phyloP scores from a whole-genome alignment of 2,797 vertebrate species.

The Alfaro cultratus region DNA sequence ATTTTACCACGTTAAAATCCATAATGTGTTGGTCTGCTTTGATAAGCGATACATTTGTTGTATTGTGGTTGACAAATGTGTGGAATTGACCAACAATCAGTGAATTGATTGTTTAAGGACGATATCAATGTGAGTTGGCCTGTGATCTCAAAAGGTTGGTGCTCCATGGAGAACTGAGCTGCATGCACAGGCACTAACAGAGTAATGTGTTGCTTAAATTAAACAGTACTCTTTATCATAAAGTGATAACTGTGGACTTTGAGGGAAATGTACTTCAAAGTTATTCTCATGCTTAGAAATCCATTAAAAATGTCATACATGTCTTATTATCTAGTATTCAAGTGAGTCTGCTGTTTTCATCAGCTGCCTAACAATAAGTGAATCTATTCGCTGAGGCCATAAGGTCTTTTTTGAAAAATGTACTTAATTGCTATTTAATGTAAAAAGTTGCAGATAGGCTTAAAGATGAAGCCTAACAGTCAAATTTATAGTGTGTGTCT shows the following conservation, averaged over 20 bases:
- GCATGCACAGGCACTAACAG: background rate
- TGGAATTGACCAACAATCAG: background rate
- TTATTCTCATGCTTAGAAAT: background rate
- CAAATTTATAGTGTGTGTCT: background rate
- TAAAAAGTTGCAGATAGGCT: background rate
- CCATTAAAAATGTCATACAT: background rate
- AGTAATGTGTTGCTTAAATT: background rate
- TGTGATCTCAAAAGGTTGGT: background rate
- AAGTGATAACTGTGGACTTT: background rate
- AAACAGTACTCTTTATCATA: background rate
- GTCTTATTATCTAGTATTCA: background rate
- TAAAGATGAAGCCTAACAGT: background rate
- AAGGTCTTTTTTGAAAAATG: background rate
- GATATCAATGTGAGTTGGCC: background rate
- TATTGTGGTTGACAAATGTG: background rate
- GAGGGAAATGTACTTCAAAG: background rate
- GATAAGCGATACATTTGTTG: background rate
- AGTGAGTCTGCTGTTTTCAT: background rate
- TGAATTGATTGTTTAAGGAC: background rate
- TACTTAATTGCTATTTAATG: background rate
- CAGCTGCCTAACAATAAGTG: background rate
- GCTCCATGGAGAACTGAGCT: background rate
- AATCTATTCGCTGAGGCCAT: background rate
- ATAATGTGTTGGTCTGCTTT: background rate
- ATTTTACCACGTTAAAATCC: slow-evolving; percentile 6